phyloP scores from a whole-genome alignment of 2,113 vertebrate genomes.

The Psettodes erumei region DNA sequence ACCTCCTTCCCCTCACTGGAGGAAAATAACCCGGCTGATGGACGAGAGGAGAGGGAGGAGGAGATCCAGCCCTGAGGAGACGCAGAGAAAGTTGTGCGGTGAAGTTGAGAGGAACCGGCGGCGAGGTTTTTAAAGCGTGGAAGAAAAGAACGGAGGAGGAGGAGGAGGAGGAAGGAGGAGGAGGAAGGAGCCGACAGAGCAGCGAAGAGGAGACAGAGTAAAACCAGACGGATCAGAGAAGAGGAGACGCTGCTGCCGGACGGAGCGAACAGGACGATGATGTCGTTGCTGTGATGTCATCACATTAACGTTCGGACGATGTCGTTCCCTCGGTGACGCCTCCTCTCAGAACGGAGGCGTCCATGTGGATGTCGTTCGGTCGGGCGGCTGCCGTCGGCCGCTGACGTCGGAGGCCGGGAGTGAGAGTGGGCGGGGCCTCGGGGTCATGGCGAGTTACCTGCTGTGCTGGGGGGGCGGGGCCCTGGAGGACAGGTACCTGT shows the following conservation, averaged over 20 bases:
- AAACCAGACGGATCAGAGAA: not conserved
- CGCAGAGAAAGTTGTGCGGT: slow-evolving; percentile 28
- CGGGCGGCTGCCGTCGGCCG: slow-evolving; percentile 15
- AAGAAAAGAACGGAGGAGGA: not conserved
- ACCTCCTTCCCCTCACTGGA: slow-evolving; percentile 48
- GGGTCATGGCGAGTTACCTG: slow-evolving; percentile 76
- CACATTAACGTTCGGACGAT: not conserved
- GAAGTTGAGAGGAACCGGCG: slow-evolving; percentile 12
- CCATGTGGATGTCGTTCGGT: slow-evolving; percentile 19
- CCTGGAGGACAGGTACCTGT: slow-evolving; percentile 78
- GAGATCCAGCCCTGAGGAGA: not conserved
- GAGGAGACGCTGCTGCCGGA: slow-evolving; percentile 8
- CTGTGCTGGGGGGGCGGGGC: slow-evolving; percentile 82
- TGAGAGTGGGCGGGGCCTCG: slow-evolving; percentile 39
- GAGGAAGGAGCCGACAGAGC: slow-evolving; percentile 3
- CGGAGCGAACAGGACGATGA: slow-evolving; percentile 20
- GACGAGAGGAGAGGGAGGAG: slow-evolving; percentile 30
- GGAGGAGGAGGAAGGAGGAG: not conserved
- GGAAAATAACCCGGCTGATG: slow-evolving; percentile 50
- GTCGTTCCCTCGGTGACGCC: not conserved
- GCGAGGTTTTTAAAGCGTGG: not conserved
- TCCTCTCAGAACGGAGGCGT: not conserved
- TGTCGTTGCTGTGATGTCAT: slow-evolving; percentile 34
- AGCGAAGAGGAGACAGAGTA: not conserved
- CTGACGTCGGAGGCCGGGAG: slow-evolving; percentile 25